A percentile compares a stretch with the other conserved stretches of the same genome.
These are phyloP conservation scores for Remorina albescens DNA, from an alignment of 2,797 vertebrate species.

Conservation along the genomic window DNA sequence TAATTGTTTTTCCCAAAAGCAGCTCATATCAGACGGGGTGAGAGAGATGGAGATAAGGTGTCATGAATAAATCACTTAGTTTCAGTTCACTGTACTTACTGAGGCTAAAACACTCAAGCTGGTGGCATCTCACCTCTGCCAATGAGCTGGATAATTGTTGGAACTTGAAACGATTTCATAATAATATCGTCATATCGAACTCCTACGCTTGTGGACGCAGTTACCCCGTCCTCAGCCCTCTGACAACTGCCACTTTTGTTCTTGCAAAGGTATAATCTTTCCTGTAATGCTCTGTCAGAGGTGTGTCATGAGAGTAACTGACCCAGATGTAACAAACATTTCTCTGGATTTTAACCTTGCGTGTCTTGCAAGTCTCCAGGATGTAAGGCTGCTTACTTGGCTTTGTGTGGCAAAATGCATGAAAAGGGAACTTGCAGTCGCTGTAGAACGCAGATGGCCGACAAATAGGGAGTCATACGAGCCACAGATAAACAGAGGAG, in stretches of 20 bases:
- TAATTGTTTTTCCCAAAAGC: constrained; percentile 35
- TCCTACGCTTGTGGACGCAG: constrained; percentile 27
- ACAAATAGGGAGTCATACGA: constrained; percentile 61
- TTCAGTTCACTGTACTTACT: constrained; percentile 38
- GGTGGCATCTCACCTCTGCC: constrained; percentile 42
- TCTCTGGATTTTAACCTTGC: constrained; percentile 39
- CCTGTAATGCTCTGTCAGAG: constrained; percentile 45
- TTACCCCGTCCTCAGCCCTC: constrained; percentile 29
- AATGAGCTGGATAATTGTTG: constrained; percentile 47
- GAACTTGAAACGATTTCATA: constrained; percentile 55
- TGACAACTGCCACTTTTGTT: constrained; percentile 30
- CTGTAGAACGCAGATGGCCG: constrained; percentile 57
- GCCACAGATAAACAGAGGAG: constrained; percentile 62
- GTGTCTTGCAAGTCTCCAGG: constrained; percentile 21
- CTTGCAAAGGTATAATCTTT: constrained; percentile 46
- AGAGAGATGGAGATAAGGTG: constrained; percentile 43
- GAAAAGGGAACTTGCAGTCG: constrained; percentile 27
- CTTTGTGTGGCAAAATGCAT: constrained; percentile 38
- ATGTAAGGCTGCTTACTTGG: constrained; percentile 34
- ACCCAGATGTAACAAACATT: constrained; percentile 48
- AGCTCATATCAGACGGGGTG: constrained; percentile 35
- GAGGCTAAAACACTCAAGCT: constrained; percentile 39
- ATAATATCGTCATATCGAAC: constrained; percentile 40
- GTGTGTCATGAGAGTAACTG: too few species aligned
- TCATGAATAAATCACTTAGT: constrained; percentile 59